Percentiles rank a stretch among this genome's conserved stretches.
phyloP scores from a whole-genome alignment of 2,797 vertebrate genomes.

The Oreonectes daqikongensis region DNA sequence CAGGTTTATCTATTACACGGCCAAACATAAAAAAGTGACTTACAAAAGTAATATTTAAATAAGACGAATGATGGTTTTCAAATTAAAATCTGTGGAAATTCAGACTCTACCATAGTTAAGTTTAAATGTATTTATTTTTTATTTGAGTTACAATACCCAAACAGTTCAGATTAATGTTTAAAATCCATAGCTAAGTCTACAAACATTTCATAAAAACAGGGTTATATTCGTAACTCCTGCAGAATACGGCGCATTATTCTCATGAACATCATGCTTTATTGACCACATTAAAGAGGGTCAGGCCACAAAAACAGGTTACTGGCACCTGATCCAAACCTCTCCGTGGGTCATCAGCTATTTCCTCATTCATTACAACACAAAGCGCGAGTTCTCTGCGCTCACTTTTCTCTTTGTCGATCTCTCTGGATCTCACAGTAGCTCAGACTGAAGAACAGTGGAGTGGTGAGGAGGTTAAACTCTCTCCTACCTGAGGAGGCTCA shows the following conservation, averaged over 20 bases:
- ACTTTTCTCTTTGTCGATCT: conserved; percentile 23
- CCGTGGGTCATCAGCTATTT: conserved; percentile 69
- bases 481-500: conserved; percentile 78
- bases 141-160: too few species aligned
- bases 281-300: conserved; percentile 18
- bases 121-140: too few species aligned
- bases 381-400: conserved; percentile 69
- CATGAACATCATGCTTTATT: conserved; percentile 19
- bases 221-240: background rate
- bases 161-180: too few species aligned
- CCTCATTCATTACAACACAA: conserved; percentile 74
- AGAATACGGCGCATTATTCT: background rate
- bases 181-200: too few species aligned
- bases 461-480: conserved; percentile 77
- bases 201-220: too few species aligned
- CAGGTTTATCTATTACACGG: background rate
- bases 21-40: background rate
- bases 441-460: conserved; percentile 64
- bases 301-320: conserved; percentile 29
- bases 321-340: conserved; percentile 61
- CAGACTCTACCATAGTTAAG: too few species aligned
- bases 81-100: too few species aligned
- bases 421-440: conserved; percentile 60
- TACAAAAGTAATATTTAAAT: background rate
- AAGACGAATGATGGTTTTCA: too few species aligned